Evolutionary conservation across 1,140 invertebrate species (phyloP), one percentile per base, ranked within the genome.

Genomic region (Cydia strobilella): DNA sequence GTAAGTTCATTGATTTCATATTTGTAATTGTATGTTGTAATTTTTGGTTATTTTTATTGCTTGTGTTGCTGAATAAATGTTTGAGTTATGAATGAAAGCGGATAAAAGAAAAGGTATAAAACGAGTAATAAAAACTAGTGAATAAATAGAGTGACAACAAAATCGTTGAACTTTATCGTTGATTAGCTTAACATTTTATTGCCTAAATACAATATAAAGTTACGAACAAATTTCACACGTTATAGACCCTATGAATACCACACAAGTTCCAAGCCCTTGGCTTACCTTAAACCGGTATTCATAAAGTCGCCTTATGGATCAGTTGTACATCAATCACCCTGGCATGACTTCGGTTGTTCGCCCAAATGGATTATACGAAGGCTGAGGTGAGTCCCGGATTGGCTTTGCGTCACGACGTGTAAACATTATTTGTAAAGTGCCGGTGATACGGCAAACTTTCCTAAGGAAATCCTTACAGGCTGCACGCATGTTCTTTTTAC

Each of bases 321-420:
- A 80, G 79, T 80, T 81, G 85, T 86, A 86, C 89, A 91, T 90
- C 88, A 91, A 91, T 91, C 89, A 90, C 82, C 77, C 78, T 86
- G 87, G 89, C 89, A 89, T 86, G 86, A 89, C 86, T 90, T 79
- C 84, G 87, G 87, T 86, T 89, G 88, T 91, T 90, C 85, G 81
- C 85, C 83, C 84, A 91, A 91, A 91, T 91, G 89, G 88, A 91
- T 91, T 90, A 91, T 88, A 88, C 86, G 87, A 90, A 91, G 86
- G 75, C 74, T 80, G 77, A 87, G 82, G 85, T 87, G 86, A 86
- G 85, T 86, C 76, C 86, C 86, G 85, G 87, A 87, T 90, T 89
- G 87, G 82, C 82, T 75, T 87, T 79, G 76, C 83, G 80, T 87
- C 84, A 86, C 80, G 82, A 80, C 80, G 81, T 88, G 82, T 86